Evolutionary conservation across 2,113 vertebrate genomes (phyloP).

Genomic region (Sigmodon hispidus): DNA sequence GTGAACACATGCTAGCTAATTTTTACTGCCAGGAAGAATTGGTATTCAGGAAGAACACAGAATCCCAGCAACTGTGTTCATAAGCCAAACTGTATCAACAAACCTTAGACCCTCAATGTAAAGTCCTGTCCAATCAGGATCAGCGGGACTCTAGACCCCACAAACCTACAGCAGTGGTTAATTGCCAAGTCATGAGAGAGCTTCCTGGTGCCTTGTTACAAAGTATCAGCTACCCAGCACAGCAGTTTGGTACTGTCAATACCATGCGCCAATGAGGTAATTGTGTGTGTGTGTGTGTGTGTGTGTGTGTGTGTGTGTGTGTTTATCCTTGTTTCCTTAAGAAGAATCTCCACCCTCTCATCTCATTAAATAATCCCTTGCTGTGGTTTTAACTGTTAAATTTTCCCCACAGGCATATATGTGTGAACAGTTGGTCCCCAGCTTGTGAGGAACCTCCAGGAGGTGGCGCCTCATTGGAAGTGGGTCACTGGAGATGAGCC

Average conservation of each 20-base stretch:
- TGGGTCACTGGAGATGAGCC: background rate
- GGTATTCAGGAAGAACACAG: fast-evolving
- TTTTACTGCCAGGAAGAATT: background rate
- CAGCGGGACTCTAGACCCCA: background rate
- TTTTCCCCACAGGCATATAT: background rate
- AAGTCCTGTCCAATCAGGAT: background rate
- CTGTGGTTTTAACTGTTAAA: background rate
- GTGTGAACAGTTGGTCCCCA: background rate
- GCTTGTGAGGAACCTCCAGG: background rate
- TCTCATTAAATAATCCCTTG: background rate
- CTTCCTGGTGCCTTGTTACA: background rate
- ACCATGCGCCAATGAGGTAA: too few relatives aligned
- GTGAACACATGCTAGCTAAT: background rate
- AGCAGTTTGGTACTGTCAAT: background rate
- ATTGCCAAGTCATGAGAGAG: background rate
- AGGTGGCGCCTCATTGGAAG: background rate
- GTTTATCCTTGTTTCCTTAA: background rate
- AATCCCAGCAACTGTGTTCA: background rate
- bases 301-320: too few relatives aligned
- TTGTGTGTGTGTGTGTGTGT: too few relatives aligned
- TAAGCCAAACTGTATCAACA: background rate
- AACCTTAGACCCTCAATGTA: background rate
- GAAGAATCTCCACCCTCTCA: background rate
- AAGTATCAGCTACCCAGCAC: background rate
- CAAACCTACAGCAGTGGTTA: background rate